Percentiles rank a stretch among this genome's conserved stretches.
Conservation (phyloP, 2,797 vertebrate genomes). For the Trematomus bernacchii region DNA sequence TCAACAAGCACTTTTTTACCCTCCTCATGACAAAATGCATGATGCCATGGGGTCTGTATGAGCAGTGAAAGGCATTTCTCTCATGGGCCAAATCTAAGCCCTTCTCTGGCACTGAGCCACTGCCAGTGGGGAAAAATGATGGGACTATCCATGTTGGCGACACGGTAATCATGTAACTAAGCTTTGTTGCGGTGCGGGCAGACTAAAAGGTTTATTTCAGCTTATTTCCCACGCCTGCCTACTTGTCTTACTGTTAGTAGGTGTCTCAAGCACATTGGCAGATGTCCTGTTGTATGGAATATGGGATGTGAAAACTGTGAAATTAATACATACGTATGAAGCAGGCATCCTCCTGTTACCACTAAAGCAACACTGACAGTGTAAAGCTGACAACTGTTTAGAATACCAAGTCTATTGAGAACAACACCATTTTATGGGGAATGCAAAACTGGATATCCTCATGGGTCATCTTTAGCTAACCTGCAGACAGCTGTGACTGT, state of each 20-base stretch:
- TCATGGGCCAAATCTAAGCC: slow-evolving; percentile 60
- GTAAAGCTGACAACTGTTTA: slow-evolving; percentile 59
- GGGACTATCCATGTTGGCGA: slow-evolving; percentile 74
- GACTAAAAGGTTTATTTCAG: slow-evolving; percentile 77
- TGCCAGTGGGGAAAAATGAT: slow-evolving; percentile 63
- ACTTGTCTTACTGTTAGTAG: slow-evolving; percentile 48
- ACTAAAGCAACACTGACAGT: slow-evolving; percentile 38
- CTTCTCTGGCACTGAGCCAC: slow-evolving; percentile 68
- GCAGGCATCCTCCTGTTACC: slow-evolving; percentile 28
- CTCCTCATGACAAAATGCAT: slow-evolving; percentile 36
- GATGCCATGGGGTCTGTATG: slow-evolving; percentile 60
- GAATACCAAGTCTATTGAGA: slow-evolving; percentile 47
- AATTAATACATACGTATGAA: slow-evolving; percentile 53
- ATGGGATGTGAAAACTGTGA: slow-evolving; percentile 64
- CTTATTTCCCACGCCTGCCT: slow-evolving; percentile 70
- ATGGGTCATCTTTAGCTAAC: slow-evolving; percentile 71
- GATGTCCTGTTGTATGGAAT: slow-evolving; percentile 56
- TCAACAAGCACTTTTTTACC: slow-evolving; percentile 15
- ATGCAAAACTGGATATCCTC: slow-evolving; percentile 68
- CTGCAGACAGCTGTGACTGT: slow-evolving; percentile 77
- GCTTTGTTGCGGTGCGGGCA: slow-evolving; percentile 67
- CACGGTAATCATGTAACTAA: slow-evolving; percentile 71
- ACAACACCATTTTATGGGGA: slow-evolving; percentile 60
- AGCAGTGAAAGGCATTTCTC: slow-evolving; percentile 47
- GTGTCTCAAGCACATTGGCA: slow-evolving; percentile 56